These are phyloP conservation scores for Pseudorectes ferrugineus DNA, from an alignment of 2,113 vertebrate genomes.

Conservation along the genomic window DNA sequence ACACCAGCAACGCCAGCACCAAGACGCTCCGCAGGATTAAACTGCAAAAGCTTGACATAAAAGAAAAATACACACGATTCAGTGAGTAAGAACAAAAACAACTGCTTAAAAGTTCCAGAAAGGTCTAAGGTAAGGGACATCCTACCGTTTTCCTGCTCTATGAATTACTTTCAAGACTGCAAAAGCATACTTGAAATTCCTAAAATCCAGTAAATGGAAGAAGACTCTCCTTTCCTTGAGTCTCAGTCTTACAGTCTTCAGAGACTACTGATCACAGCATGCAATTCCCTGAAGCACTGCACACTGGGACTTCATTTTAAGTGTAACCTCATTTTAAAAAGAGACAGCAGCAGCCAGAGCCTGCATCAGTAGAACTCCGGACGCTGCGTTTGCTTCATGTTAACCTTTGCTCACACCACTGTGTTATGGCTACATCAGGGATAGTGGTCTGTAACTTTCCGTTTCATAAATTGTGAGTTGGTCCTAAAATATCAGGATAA, in stretches of 20 bases:
- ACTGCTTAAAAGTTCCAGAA: constrained; percentile 51
- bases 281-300: constrained; percentile 57
- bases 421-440: background rate
- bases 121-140: constrained; percentile 62
- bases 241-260: constrained; percentile 43
- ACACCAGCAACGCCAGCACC: constrained; percentile 90
- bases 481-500: background rate
- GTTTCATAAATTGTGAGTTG: background rate
- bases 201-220: constrained; percentile 50
- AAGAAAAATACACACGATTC: constrained; percentile 6
- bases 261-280: constrained; percentile 59
- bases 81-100: constrained; percentile 55
- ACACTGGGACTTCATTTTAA: constrained; percentile 41
- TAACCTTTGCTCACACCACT: constrained; percentile 24
- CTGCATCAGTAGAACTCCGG: background rate
- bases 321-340: constrained; percentile 6
- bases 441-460: constrained; percentile 24
- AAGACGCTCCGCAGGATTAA: constrained; percentile 89
- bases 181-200: constrained; percentile 51
- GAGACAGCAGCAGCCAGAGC: background rate
- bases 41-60: constrained; percentile 89
- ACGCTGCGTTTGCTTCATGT: background rate
- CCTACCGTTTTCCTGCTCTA: constrained; percentile 44
- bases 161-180: constrained; percentile 49
- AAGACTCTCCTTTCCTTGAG: constrained; percentile 44